A percentile compares a stretch with the other conserved stretches of the same genome.
phyloP scores from a whole-genome alignment of 2,888 invertebrate genomes.

The Rosalia funebris region DNA sequence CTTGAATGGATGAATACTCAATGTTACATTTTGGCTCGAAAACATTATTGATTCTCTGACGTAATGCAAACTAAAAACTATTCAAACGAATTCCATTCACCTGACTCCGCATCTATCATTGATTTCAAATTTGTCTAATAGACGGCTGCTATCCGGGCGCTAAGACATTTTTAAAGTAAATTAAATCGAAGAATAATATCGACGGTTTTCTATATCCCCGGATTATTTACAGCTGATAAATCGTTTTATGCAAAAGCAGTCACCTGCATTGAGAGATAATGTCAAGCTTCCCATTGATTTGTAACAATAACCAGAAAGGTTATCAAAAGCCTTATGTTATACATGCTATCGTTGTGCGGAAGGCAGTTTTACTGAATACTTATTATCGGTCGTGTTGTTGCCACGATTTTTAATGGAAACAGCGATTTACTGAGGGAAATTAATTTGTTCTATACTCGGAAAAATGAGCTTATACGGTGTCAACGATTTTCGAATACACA shows the following conservation, averaged over 20 bases:
- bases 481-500: too few species aligned
- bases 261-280: conserved; percentile 43
- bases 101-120: background rate
- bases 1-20: too few species aligned
- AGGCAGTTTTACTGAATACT: conserved; percentile 22
- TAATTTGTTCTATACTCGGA: too few species aligned
- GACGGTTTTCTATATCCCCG: conserved; percentile 35
- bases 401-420: background rate
- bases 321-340: conserved; percentile 43
- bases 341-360: conserved; percentile 29
- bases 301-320: conserved; percentile 43
- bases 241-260: conserved; percentile 41
- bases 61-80: too few species aligned
- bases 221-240: conserved; percentile 43
- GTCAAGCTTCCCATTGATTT: conserved; percentile 42
- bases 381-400: conserved; percentile 17
- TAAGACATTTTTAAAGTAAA: conserved; percentile 17
- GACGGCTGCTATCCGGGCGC: background rate
- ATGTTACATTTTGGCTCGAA: too few species aligned
- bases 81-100: background rate
- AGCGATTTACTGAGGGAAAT: background rate
- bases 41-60: too few species aligned
- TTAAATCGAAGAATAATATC: conserved; percentile 24
- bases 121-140: background rate
- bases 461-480: too few species aligned